Percentiles rank a stretch among this genome's conserved stretches.
These are phyloP conservation scores for Timandra comae DNA, from an alignment of 2,888 invertebrate species.

Conservation along the genomic window DNA sequence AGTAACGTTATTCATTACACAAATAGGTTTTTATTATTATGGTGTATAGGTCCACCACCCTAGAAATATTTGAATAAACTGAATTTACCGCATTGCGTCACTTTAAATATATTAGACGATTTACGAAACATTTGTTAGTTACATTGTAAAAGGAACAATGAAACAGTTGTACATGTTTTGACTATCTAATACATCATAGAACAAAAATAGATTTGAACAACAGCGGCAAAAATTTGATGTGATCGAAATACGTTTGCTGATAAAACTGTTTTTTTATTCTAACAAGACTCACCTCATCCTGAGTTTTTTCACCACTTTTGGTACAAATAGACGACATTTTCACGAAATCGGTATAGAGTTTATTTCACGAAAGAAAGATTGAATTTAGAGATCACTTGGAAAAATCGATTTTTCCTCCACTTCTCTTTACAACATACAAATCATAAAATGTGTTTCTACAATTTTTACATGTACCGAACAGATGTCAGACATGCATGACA, in stretches of 20 bases:
- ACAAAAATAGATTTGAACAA: background rate
- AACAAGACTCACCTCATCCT: constrained; percentile 80
- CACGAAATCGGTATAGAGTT: constrained; percentile 2
- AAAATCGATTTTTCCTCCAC: constrained; percentile 15
- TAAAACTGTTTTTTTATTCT: constrained; percentile 20
- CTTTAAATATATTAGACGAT: constrained; percentile 12
- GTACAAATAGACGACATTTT: constrained; percentile 53
- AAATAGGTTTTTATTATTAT: too few relatives aligned
- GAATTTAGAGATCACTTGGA: constrained; percentile 6
- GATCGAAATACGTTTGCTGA: background rate
- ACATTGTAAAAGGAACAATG: background rate
- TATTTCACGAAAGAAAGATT: constrained; percentile 3
- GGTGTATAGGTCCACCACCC: background rate
- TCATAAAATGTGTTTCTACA: too few relatives aligned
- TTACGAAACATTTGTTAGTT: background rate
- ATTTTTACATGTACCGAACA: too few relatives aligned
- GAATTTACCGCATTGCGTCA: constrained; percentile 37
- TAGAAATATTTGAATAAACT: constrained; percentile 8
- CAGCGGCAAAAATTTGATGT: background rate
- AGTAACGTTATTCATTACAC: too few relatives aligned
- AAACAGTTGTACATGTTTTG: constrained; percentile 13
- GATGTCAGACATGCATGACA: too few relatives aligned
- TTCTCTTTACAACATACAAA: too few relatives aligned
- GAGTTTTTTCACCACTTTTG: constrained; percentile 71
- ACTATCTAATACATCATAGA: background rate